A percentile compares a stretch with the other conserved stretches of the same genome.
Evolutionary conservation across 1,140 invertebrate species (phyloP).

Genomic region (Asobara japonica): DNA sequence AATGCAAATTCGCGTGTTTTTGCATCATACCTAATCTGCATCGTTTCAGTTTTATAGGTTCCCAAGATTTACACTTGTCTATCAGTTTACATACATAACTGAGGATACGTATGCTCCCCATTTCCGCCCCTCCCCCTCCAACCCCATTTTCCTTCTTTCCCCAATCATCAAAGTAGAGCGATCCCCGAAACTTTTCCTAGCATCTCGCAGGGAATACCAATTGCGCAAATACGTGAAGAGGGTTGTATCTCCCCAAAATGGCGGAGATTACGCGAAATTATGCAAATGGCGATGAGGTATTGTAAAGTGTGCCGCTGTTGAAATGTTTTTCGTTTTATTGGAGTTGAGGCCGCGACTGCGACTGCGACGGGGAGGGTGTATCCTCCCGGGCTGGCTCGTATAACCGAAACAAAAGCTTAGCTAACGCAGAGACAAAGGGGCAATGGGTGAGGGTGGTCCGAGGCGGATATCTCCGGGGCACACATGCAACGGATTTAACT

Average conservation of each 20-base stretch:
- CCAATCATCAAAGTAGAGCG: background rate
- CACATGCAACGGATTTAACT: conserved; percentile 66
- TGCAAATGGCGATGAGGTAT: conserved; percentile 60
- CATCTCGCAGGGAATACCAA: too few relatives aligned
- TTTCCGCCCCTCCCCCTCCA: too few relatives aligned
- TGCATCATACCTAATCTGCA: too few relatives aligned
- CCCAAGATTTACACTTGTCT: too few relatives aligned
- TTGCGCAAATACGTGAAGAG: too few relatives aligned
- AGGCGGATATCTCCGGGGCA: conserved; percentile 55
- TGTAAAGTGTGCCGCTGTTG: conserved; percentile 56
- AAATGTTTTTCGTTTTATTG: conserved; percentile 65
- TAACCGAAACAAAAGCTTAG: conserved; percentile 66
- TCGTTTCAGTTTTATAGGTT: too few relatives aligned
- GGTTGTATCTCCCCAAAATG: conserved; percentile 55
- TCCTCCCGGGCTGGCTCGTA: conserved; percentile 54
- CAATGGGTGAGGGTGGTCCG: conserved; percentile 36
- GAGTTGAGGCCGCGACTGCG: conserved; percentile 42
- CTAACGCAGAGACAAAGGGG: conserved; percentile 64
- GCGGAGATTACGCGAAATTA: conserved; percentile 67
- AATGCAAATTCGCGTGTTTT: too few relatives aligned
- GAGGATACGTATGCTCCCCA: too few relatives aligned
- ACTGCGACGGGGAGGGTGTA: conserved; percentile 32
- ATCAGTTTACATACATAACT: too few relatives aligned
- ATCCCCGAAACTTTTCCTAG: background rate
- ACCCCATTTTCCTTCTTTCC: background rate